These are phyloP conservation scores for Eubasilissa splendida DNA, from an alignment of 2,888 invertebrate species.

Conservation along the genomic window DNA sequence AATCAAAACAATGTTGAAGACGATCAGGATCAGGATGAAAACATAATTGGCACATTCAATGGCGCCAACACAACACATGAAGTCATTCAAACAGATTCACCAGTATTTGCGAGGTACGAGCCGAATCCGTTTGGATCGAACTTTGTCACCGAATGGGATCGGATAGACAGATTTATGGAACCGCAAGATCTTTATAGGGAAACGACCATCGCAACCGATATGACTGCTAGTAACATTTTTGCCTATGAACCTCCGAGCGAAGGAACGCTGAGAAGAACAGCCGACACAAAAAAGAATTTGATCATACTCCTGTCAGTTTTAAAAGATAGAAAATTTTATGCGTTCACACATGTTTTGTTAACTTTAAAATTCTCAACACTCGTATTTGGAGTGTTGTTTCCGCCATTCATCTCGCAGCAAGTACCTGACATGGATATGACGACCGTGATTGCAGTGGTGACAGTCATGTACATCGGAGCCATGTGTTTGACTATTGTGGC, in stretches of 20 bases:
- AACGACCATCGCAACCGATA: conserved; percentile 70
- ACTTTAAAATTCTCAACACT: conserved; percentile 72
- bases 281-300: conserved; percentile 68
- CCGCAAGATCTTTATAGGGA: conserved; percentile 73
- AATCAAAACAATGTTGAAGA: conserved; percentile 18
- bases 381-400: conserved; percentile 71
- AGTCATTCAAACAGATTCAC: conserved; percentile 42
- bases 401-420: conserved; percentile 70
- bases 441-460: conserved; percentile 66
- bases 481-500: conserved; percentile 68
- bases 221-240: conserved; percentile 64
- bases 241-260: conserved; percentile 61
- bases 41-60: conserved; percentile 54
- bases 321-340: conserved; percentile 71
- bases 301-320: conserved; percentile 68
- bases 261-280: conserved; percentile 68
- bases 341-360: conserved; percentile 71
- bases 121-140: conserved; percentile 65
- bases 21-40: conserved; percentile 55
- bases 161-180: conserved; percentile 66
- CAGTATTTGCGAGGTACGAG: conserved; percentile 50
- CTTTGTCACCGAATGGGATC: conserved; percentile 65
- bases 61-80: conserved; percentile 48
- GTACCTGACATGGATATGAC: conserved; percentile 67
- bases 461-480: conserved; percentile 66